Percentiles rank a stretch among this genome's conserved stretches.
Evolutionary conservation across 2,113 vertebrate species (phyloP).

Genomic region (Eptatretus burgeri): DNA sequence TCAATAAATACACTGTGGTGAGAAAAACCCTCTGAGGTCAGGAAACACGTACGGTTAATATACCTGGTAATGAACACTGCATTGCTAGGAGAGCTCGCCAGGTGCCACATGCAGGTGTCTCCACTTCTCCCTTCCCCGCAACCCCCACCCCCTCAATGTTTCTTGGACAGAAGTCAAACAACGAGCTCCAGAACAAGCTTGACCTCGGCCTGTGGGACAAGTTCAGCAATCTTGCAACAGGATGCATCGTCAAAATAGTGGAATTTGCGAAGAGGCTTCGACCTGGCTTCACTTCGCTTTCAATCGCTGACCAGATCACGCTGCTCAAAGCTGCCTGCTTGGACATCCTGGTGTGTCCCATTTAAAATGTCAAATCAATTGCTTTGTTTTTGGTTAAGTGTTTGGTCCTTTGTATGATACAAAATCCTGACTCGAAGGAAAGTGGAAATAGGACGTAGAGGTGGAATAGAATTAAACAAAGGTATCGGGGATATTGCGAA

Average conservation of each 20-base stretch:
- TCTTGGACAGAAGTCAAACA: not conserved
- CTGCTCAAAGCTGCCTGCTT: conserved; percentile 1
- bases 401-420: no score
- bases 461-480: no score
- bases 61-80: no score
- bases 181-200: not conserved
- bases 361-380: no score
- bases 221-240: not conserved
- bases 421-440: no score
- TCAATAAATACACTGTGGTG: not conserved
- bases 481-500: no score
- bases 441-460: no score
- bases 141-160: not conserved
- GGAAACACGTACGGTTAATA: no score
- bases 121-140: no score
- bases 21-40: not conserved
- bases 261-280: not conserved
- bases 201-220: conserved; percentile 5
- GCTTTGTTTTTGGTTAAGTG: no score
- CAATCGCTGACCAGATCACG: conserved; percentile 4
- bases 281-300: not conserved
- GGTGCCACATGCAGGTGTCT: no score
- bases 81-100: no score
- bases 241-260: not conserved
- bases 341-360: not conserved